A percentile compares a stretch with the other conserved stretches of the same genome.
phyloP scores from a whole-genome alignment of 92 coral and sea anemone species.

The Virgularia gustaviana region DNA sequence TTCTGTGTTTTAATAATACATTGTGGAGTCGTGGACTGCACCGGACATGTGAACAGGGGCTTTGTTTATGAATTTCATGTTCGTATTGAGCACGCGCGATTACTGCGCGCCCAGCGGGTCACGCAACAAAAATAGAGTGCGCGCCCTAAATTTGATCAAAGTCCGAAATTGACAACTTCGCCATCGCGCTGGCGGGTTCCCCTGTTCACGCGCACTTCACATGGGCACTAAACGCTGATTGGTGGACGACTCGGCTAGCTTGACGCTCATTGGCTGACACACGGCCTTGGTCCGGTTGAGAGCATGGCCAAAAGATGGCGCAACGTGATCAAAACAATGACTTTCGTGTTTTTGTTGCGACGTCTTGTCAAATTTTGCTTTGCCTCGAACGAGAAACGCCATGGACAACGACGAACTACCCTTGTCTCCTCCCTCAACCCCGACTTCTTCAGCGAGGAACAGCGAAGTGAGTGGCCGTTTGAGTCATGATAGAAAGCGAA shows the following conservation, averaged over 20 bases:
- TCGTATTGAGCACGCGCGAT: background rate
- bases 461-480: constrained; percentile 72
- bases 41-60: too few relatives aligned
- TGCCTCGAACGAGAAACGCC: constrained; percentile 12
- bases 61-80: too few relatives aligned
- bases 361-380: constrained; percentile 31
- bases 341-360: constrained; percentile 38
- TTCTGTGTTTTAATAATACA: background rate
- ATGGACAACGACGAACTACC: constrained; percentile 80
- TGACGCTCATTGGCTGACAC: constrained; percentile 87
- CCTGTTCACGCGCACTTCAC: constrained; percentile 91
- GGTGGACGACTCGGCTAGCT: constrained; percentile 51
- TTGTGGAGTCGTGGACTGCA: too few relatives aligned
- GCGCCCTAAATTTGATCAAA: constrained; percentile 29
- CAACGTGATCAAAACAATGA: constrained; percentile 43
- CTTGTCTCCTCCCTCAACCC: constrained; percentile 99
- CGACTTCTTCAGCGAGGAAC: constrained; percentile 69
- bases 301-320: constrained; percentile 67
- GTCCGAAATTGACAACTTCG: constrained; percentile 23
- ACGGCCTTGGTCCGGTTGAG: constrained; percentile 77
- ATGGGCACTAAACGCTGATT: constrained; percentile 78
- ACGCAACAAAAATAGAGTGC: constrained; percentile 3
- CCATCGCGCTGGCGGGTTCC: background rate
- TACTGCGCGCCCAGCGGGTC: too few relatives aligned
- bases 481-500: background rate